Evolutionary conservation across 2,113 vertebrate genomes (phyloP).

Genomic region (Brachirus orientalis): DNA sequence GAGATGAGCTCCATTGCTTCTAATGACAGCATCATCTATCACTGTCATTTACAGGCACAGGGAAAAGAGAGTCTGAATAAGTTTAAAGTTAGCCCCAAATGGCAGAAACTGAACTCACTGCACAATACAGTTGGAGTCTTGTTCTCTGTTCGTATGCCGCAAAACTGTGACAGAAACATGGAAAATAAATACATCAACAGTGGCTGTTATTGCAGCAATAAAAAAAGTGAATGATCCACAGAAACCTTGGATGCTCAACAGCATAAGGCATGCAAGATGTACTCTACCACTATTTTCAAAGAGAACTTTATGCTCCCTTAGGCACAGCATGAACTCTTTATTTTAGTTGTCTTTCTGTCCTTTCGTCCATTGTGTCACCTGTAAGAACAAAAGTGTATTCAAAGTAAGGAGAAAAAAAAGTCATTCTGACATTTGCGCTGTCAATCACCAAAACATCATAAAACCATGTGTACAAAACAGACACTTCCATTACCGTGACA

Average conservation of each 20-base stretch:
- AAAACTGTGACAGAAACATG: conserved; percentile 30
- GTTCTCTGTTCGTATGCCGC: conserved; percentile 5
- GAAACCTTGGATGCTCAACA: conserved; percentile 1
- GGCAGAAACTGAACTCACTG: conserved; percentile 20
- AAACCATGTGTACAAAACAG: conserved; percentile 34
- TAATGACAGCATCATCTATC: conserved; percentile 66
- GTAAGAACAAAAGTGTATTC: background rate
- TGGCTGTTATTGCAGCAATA: conserved; percentile 1
- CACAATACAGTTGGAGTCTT: conserved; percentile 30
- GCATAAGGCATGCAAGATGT: background rate
- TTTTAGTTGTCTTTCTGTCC: background rate
- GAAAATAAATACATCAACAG: conserved; percentile 20
- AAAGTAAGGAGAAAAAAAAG: background rate
- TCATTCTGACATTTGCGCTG: conserved; percentile 20
- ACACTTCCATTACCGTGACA: conserved; percentile 12
- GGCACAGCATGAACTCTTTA: background rate
- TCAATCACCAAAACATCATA: conserved; percentile 19
- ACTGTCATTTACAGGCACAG: conserved; percentile 52
- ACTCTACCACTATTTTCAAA: too few species aligned
- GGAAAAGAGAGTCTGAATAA: conserved; percentile 40
- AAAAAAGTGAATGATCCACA: background rate
- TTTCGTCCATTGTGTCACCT: background rate
- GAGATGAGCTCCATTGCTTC: conserved; percentile 62
- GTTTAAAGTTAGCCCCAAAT: conserved; percentile 33
- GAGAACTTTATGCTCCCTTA: background rate